Conservation (phyloP, 2,797 vertebrate species). For the Micrastur ruficollis region DNA sequence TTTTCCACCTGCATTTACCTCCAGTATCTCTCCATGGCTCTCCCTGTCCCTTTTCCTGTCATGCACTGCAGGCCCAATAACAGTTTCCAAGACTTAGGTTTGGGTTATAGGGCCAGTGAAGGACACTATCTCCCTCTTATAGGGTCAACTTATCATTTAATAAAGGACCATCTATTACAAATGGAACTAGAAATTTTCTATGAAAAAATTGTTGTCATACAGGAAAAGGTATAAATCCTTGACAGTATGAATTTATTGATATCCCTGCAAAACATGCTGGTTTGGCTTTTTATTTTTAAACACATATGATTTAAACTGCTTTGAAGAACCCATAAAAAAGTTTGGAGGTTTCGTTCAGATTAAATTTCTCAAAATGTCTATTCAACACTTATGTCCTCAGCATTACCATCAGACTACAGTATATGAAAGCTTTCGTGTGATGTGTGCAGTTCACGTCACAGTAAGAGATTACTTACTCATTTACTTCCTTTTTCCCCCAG, state of each 20-base stretch:
- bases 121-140: background rate
- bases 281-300: background rate
- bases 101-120: background rate
- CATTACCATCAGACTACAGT: background rate
- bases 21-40: background rate
- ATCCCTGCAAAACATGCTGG: background rate
- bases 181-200: background rate
- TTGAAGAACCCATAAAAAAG: background rate
- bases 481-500: rapidly evolving
- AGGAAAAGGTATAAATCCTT: background rate
- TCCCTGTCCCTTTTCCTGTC: background rate
- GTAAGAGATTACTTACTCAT: background rate
- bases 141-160: background rate
- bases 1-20: background rate
- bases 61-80: background rate
- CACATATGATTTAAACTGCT: background rate
- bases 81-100: background rate
- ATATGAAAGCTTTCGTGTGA: background rate
- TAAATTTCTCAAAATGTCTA: background rate
- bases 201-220: background rate
- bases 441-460: background rate
- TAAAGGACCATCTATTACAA: background rate
- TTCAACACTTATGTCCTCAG: background rate
- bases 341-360: background rate
- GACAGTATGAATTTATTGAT: background rate